These are phyloP conservation scores for Toxotes lorentzi DNA, from an alignment of 2,797 vertebrate species.

Conservation along the genomic window DNA sequence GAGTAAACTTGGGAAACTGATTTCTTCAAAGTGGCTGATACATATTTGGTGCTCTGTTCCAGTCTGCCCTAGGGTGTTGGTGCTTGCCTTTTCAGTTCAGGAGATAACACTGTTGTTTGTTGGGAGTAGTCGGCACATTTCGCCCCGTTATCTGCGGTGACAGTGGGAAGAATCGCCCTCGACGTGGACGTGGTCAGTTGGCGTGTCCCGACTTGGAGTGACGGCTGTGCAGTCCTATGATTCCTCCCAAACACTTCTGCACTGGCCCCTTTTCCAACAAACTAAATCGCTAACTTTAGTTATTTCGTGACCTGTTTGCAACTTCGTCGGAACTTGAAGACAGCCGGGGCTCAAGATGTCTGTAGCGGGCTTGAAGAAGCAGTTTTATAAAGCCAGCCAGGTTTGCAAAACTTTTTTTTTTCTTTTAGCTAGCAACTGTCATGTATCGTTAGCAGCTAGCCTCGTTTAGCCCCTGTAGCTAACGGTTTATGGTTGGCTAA, in stretches of 20 bases:
- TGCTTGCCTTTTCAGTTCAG: background rate
- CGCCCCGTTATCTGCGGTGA: conserved; percentile 20
- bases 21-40: conserved; percentile 43
- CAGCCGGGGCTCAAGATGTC: conserved; percentile 88
- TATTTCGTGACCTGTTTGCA: conserved; percentile 36
- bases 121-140: background rate
- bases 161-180: conserved; percentile 54
- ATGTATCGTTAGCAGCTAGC: conserved; percentile 71
- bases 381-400: conserved; percentile 99
- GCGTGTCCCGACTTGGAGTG: conserved; percentile 78
- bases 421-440: conserved; percentile 54
- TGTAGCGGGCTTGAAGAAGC: conserved; percentile 97
- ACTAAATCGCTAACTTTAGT: conserved; percentile 53
- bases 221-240: conserved; percentile 73
- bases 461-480: conserved; percentile 66
- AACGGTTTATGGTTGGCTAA: conserved; percentile 37
- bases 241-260: conserved; percentile 49
- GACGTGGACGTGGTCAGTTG: conserved; percentile 82
- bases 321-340: conserved; percentile 57
- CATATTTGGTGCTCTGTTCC: conserved; percentile 30
- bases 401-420: conserved; percentile 84
- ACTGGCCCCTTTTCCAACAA: conserved; percentile 54
- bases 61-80: background rate
- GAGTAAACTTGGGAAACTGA: conserved; percentile 57
- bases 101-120: rapidly evolving